Base-by-base conservation (phyloP, 1,140 invertebrate genomes). In the Macrosteles quadrilineatus region DNA sequence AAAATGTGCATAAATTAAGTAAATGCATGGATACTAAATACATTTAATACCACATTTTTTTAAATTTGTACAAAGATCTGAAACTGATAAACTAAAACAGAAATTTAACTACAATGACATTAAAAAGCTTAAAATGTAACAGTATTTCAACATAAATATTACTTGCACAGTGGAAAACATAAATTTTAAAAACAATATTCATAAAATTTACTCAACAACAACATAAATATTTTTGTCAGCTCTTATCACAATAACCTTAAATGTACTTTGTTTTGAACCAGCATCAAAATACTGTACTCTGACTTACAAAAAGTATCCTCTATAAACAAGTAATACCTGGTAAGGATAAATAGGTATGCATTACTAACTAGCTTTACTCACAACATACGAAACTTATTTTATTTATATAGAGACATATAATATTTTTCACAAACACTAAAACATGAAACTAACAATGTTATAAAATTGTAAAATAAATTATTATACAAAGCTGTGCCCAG, bases 281-380 rank as follows among this genome's bases (percentile, higher is more conserved):
- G 55, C 55, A 59, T 27, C 21, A 59, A 59, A 59, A 59, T 59
- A 59, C 55, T 27, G 23, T 59, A 59, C 55, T 59, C 12, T 59
- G 23, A 59, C 55, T 59, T 59, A 59, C 25, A 59, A 59, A 59
- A 59, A 25, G 55, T 59, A 27, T 59, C 27, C 55, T 59, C 55
- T 53, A 59, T 21, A 59, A 59, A 50, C 25, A 59, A 59, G 55
- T 29, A 23, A 59, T 59, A 59, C 55, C 55, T 11, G 25, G 25
- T 27, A 59, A 25, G 55, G 25, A 59, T 23, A 29, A 59, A 59
- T 59, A 23, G n/a, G n/a, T n/a, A n/a, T 59, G 6, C 25, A 23
- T 50, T 21, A 21, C 25, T 59, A 21, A 6, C 12, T 59, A 59
- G 4, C 27, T 27, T 29, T 27, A 53, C 47, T 53, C 21, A 59